phyloP scores from a whole-genome alignment of 2,113 vertebrate species.

The Sturnira hondurensis region DNA sequence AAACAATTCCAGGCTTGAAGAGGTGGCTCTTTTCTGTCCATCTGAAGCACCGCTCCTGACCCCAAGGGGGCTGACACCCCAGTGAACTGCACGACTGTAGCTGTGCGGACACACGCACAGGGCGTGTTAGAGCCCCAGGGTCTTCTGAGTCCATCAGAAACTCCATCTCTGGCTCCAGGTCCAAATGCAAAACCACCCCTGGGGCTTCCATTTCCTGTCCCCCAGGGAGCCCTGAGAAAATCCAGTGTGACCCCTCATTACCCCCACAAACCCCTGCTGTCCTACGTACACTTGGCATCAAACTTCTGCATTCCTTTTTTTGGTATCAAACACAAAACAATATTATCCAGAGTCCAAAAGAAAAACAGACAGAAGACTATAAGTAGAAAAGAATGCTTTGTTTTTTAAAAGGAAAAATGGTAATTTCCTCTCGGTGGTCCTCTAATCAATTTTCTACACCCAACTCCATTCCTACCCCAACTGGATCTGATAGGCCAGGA shows the following conservation, averaged over 20 bases:
- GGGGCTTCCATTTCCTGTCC: not conserved
- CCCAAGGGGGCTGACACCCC: not conserved
- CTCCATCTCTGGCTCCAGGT: not conserved
- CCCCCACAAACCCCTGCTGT: not conserved
- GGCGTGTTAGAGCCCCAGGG: not conserved
- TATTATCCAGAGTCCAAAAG: not conserved
- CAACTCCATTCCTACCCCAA: not conserved
- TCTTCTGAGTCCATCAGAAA: not conserved
- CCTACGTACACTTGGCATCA: not conserved
- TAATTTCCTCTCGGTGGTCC: not conserved
- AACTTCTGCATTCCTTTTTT: not conserved
- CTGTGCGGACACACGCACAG: no score
- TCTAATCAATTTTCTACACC: not conserved
- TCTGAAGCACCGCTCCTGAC: not conserved
- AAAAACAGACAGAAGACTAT: not conserved
- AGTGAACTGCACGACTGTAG: rapidly evolving
- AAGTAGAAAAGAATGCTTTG: not conserved
- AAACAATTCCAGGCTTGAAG: not conserved
- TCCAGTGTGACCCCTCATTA: not conserved
- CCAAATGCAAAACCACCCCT: no score
- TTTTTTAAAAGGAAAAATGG: not conserved
- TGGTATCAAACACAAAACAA: not conserved
- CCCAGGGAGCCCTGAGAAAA: not conserved
- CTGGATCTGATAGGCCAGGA: not conserved
- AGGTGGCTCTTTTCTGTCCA: not conserved